Evolutionary conservation across 1,140 invertebrate genomes (phyloP), one percentile per base, ranked within the genome.

Genomic region (Prorops nasuta): DNA sequence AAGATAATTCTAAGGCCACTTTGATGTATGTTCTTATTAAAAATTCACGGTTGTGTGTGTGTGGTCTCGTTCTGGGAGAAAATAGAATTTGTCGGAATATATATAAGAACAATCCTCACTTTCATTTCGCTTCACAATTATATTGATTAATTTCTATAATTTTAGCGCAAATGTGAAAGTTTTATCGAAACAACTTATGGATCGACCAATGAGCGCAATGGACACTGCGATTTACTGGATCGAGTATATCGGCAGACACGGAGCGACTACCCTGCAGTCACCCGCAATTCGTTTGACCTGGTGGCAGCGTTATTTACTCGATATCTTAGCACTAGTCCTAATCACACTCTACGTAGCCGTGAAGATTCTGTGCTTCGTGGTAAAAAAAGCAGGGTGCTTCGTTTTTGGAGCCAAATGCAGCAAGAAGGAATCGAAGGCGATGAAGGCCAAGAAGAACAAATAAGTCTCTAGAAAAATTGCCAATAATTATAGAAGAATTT

Each of bases 381-480:
- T 15, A 49, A 34, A 18, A 21, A 43, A 41, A 10, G 21, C 17
- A 40, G 50, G 20, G 10, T 51, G 35, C 19, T 58, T 43, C 40
- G 44, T 37, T 37, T 71, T 67, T 36, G 64, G 85, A 84, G 71
- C 44, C 86, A 91, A 72, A 80, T 83, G 10, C 86, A 87, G 63
- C 81, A 82, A 0, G 72, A 79, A 42, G 80, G 80, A 0, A 89
- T 89, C 52, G 78, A 88, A 44, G 82, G 84, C 0, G 87, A 91
- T 61, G 84, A 81, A 38, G 88, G 87, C 0, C 79, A 60, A 81
- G 87, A 32, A 82, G 81, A 3, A 84, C 82, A 32, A 88, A 91
- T 68, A 82, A 85, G 8, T 78, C 86, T 15, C 84, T 87, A 58
- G 84, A 82, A 60, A 86, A 82, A 19, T 84, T 89, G 10, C 87